A percentile compares a stretch with the other conserved stretches of the same genome.
Evolutionary conservation across 2,888 invertebrate species (phyloP).

Genomic region (Saturnia japonica): DNA sequence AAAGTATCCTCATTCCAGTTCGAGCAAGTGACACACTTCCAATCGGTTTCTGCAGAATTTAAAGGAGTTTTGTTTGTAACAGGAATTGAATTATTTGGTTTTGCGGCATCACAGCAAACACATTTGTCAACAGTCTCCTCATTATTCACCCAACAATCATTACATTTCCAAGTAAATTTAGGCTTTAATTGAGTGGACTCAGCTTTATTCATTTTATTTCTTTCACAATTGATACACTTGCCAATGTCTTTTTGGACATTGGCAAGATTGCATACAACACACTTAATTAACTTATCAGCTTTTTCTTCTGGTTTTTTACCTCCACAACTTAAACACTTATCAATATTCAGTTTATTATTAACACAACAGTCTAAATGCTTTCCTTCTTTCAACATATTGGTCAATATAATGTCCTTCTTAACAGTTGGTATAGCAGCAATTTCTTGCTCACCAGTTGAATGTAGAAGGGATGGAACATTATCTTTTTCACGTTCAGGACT

Average conservation of each 20-base stretch:
- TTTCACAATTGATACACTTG: slow-evolving; percentile 35
- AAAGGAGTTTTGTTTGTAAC: neutral
- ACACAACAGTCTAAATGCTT: slow-evolving; percentile 55
- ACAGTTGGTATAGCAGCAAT: neutral
- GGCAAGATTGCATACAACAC: slow-evolving; percentile 46
- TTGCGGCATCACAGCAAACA: slow-evolving; percentile 48
- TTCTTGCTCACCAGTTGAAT: neutral
- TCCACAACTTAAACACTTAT: slow-evolving; percentile 57
- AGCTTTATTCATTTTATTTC: slow-evolving; percentile 17
- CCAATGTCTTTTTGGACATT: slow-evolving; percentile 37
- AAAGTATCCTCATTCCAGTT: slow-evolving; percentile 48
- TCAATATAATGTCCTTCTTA: neutral
- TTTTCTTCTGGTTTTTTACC: slow-evolving; percentile 34
- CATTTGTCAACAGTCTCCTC: slow-evolving; percentile 45
- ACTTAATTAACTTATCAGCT: slow-evolving; percentile 33
- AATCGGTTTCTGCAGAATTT: slow-evolving; percentile 31
- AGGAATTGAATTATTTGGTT: slow-evolving; percentile 29
- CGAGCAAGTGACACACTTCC: slow-evolving; percentile 59
- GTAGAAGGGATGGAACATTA: neutral
- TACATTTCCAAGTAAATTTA: slow-evolving; percentile 54
- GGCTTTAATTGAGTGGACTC: slow-evolving; percentile 6
- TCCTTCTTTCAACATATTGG: slow-evolving; percentile 30
- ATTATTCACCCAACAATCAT: slow-evolving; percentile 55
- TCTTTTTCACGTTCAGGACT: neutral
- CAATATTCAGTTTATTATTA: slow-evolving; percentile 45